Evolutionary conservation across 92 coral and sea anemone species (phyloP).

Genomic region (Montipora capitata): DNA sequence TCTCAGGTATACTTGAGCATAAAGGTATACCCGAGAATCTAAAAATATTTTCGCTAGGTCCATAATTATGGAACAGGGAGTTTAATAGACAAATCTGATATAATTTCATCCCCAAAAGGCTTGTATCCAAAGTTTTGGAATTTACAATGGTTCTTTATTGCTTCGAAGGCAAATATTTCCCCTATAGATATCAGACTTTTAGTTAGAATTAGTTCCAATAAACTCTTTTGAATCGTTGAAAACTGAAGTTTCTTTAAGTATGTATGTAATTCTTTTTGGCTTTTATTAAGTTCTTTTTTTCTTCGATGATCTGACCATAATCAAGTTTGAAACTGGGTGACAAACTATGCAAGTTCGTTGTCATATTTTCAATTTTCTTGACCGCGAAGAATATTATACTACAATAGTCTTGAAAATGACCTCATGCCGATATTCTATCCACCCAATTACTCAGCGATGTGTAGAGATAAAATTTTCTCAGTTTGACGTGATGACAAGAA

Average conservation of each 20-base stretch:
- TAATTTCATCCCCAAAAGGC: neutral
- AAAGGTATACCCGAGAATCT: neutral
- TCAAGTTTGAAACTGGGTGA: neutral
- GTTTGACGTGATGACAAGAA: neutral
- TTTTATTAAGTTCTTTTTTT: neutral
- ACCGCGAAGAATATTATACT: neutral
- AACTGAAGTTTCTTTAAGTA: too few species aligned
- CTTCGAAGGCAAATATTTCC: slow-evolving; percentile 16
- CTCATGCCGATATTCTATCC: neutral
- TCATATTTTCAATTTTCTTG: neutral
- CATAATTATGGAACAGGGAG: neutral
- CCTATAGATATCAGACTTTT: slow-evolving; percentile 11
- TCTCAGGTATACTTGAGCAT: too few species aligned
- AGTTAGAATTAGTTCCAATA: neutral
- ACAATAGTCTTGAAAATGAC: neutral
- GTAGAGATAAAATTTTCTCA: slow-evolving; percentile 14
- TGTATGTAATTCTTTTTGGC: too few species aligned
- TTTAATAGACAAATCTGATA: neutral
- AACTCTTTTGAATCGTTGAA: slow-evolving; percentile 7
- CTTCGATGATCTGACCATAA: neutral
- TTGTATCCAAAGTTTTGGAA: neutral
- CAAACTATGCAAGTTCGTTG: too few species aligned
- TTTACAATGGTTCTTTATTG: slow-evolving; percentile 22
- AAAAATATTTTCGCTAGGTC: neutral
- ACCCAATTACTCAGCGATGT: neutral